Conservation (phyloP, 1,140 invertebrate genomes). For the Panagrolaimus sp. region DNA sequence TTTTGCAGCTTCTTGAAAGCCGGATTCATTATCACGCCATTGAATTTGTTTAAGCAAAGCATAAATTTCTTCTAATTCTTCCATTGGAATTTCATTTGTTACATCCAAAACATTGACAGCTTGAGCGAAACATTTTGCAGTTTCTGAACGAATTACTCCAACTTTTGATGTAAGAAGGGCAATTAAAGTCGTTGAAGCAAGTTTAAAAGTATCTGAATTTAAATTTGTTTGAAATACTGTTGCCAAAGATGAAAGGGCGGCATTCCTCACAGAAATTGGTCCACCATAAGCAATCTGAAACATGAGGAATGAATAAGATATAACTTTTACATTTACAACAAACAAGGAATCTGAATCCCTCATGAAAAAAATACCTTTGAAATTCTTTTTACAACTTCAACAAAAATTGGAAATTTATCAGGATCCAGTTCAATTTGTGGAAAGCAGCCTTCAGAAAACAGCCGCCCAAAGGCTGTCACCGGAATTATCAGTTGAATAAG, state of each 20-base stretch:
- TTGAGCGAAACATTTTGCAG: background rate
- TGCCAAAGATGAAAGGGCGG: background rate
- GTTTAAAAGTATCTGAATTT: background rate
- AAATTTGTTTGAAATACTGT: background rate
- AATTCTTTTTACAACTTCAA: background rate
- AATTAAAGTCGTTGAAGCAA: background rate
- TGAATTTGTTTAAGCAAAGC: background rate
- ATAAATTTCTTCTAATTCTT: background rate
- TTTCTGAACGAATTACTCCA: background rate
- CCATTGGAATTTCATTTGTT: background rate
- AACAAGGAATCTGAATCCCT: too few species aligned
- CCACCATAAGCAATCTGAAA: slow-evolving; percentile 1
- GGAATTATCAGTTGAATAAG: background rate
- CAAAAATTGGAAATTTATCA: background rate
- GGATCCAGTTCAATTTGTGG: background rate
- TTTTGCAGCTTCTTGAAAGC: too few species aligned
- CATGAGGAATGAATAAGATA: background rate
- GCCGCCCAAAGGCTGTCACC: background rate
- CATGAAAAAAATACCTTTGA: too few species aligned
- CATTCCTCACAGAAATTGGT: background rate
- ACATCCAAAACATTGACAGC: background rate
- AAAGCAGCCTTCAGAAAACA: background rate
- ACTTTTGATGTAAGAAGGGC: background rate
- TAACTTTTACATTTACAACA: background rate
- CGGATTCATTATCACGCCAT: background rate